Evolutionary conservation across 1,140 invertebrate genomes (phyloP).

Genomic region (Tetramorium parvispinum): DNA sequence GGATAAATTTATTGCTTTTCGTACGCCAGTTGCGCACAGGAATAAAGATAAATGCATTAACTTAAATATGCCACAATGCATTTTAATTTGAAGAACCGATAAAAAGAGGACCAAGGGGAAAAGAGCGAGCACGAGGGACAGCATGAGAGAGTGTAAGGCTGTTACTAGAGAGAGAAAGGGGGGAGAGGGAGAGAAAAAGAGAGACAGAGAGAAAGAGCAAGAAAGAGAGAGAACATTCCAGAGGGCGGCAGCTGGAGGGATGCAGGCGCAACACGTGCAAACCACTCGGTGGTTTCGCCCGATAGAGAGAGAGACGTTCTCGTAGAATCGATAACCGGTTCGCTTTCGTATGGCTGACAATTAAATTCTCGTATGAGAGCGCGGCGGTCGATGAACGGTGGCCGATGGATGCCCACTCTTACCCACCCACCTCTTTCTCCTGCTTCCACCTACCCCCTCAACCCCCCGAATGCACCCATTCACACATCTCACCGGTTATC

Average conservation of each 20-base stretch:
- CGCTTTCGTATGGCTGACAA: constrained; percentile 75
- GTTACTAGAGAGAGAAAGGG: background rate
- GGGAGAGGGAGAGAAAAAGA: background rate
- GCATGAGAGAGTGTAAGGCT: background rate
- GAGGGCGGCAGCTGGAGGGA: constrained; percentile 43
- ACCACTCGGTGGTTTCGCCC: constrained; percentile 45
- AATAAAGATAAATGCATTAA: constrained; percentile 46
- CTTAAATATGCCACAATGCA: constrained; percentile 41
- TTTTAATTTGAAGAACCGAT: constrained; percentile 42
- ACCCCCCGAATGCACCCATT: constrained; percentile 21
- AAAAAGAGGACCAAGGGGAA: background rate
- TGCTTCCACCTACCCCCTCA: background rate
- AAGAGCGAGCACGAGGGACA: background rate
- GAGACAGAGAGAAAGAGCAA: background rate
- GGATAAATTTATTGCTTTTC: constrained; percentile 39
- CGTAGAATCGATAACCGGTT: constrained; percentile 76
- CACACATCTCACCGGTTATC: constrained; percentile 38
- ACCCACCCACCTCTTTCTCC: background rate
- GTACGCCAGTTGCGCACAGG: background rate
- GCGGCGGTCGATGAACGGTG: constrained; percentile 56
- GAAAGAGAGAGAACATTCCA: constrained; percentile 45
- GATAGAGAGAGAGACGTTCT: constrained; percentile 57
- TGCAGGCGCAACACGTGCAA: constrained; percentile 59
- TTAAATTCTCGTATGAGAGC: constrained; percentile 77
- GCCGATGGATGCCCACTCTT: constrained; percentile 36